Percentiles rank a stretch among this genome's conserved stretches.
phyloP scores from a whole-genome alignment of 1,140 invertebrate species.

The Drosophila trapezifrons region DNA sequence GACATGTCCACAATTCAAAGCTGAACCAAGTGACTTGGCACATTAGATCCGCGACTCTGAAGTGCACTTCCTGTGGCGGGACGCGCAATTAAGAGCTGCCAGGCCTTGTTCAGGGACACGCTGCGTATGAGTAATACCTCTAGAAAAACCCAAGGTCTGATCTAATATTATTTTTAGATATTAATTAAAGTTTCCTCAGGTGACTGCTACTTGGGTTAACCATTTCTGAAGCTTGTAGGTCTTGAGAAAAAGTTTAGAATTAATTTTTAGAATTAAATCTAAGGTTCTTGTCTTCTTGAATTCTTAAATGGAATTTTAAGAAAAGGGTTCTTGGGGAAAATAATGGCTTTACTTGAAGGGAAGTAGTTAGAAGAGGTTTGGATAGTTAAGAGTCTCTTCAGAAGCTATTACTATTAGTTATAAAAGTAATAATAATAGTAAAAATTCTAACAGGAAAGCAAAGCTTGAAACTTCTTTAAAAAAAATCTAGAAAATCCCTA shows the following conservation, averaged over 20 bases:
- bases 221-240: neutral
- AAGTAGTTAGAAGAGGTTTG: no score
- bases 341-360: no score
- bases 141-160: neutral
- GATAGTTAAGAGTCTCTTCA: no score
- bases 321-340: no score
- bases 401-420: no score
- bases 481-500: neutral
- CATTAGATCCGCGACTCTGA: neutral
- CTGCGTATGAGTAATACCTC: conserved; percentile 22
- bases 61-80: conserved; percentile 31
- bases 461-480: neutral
- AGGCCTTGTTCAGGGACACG: conserved; percentile 13
- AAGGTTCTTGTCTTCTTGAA: neutral
- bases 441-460: no score
- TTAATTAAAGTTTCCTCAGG: neutral
- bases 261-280: neutral
- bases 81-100: conserved; percentile 2
- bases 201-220: no score
- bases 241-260: neutral
- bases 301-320: no score
- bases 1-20: conserved; percentile 8
- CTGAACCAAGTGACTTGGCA: conserved; percentile 17
- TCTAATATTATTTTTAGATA: neutral
- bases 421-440: no score